Evolutionary conservation across 2,113 vertebrate genomes (phyloP).

Genomic region (Glaucomys volans): DNA sequence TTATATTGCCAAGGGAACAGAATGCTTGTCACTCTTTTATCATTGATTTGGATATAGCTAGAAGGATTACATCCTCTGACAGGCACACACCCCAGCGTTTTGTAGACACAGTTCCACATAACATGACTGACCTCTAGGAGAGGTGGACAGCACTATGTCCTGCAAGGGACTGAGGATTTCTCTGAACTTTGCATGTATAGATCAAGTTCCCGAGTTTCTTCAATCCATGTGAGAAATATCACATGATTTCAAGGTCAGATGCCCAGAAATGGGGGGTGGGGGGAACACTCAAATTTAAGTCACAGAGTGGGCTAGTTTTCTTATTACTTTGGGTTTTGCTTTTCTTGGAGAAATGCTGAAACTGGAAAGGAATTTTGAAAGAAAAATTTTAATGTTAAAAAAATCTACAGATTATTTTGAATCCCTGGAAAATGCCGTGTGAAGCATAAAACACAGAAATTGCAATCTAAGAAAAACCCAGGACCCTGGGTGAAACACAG

Average conservation of each 20-base stretch:
- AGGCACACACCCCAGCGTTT: neutral
- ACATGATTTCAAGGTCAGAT: neutral
- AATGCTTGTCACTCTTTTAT: neutral
- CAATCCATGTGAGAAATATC: neutral
- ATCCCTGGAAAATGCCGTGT: neutral
- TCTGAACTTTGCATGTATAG: neutral
- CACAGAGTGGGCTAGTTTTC: neutral
- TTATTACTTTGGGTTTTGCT: slow-evolving; percentile 26
- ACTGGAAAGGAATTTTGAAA: slow-evolving; percentile 8
- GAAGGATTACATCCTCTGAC: neutral
- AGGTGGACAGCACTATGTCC: neutral
- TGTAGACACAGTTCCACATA: neutral
- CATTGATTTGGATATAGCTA: neutral
- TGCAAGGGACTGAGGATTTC: neutral
- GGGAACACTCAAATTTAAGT: neutral
- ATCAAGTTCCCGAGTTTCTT: neutral
- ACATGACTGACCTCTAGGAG: neutral
- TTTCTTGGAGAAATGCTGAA: slow-evolving; percentile 41
- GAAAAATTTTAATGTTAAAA: neutral
- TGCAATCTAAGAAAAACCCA: neutral
- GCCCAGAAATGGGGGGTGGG: neutral
- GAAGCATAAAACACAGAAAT: neutral
- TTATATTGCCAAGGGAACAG: neutral
- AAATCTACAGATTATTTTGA: neutral
- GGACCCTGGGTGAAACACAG: neutral